Percentiles rank a stretch among this genome's conserved stretches.
These are phyloP conservation scores for Tarsius wallacei DNA, from an alignment of 2,797 vertebrate species.

Conservation along the genomic window DNA sequence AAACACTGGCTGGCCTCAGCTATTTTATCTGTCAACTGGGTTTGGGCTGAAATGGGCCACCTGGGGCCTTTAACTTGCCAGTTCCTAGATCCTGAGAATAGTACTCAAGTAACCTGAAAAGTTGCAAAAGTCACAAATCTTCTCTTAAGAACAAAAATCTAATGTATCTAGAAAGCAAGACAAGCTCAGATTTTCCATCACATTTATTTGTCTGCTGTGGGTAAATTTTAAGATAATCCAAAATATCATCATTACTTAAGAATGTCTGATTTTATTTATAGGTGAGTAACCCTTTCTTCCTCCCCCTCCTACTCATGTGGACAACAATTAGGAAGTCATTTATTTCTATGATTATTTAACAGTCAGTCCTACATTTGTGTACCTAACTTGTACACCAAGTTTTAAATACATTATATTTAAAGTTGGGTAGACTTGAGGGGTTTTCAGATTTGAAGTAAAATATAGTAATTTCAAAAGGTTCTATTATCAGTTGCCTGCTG, in stretches of 20 bases:
- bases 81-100: background rate
- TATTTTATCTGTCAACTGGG: background rate
- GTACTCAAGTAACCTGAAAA: background rate
- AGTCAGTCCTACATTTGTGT: background rate
- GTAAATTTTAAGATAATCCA: background rate
- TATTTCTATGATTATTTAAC: background rate
- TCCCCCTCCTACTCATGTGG: background rate
- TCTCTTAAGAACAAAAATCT: background rate
- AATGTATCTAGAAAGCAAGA: background rate
- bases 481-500: slow-evolving; percentile 84
- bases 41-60: background rate
- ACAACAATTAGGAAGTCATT: background rate
- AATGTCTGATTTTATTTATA: background rate
- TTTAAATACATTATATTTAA: slow-evolving; percentile 52
- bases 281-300: background rate
- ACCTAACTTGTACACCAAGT: slow-evolving; percentile 20
- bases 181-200: background rate
- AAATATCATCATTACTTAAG: background rate
- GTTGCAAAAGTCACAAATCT: background rate
- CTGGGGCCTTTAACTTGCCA: background rate
- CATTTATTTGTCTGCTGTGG: background rate
- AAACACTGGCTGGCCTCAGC: background rate
- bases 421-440: background rate
- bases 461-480: slow-evolving; percentile 75
- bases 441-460: slow-evolving; percentile 66